These are phyloP conservation scores for Anodontia alba DNA, from an alignment of 2,888 invertebrate genomes.

Conservation along the genomic window DNA sequence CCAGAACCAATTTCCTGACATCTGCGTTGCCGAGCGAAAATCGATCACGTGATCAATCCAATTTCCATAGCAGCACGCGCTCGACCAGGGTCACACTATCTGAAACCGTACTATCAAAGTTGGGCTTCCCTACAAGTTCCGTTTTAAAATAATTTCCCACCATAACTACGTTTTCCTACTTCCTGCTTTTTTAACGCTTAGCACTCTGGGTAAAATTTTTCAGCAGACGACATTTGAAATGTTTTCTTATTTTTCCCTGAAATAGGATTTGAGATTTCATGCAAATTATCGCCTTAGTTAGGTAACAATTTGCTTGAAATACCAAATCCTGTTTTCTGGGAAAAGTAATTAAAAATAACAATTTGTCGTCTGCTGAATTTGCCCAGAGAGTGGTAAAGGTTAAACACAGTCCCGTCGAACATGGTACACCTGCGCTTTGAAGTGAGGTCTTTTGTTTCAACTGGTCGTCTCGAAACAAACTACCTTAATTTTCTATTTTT, in stretches of 20 bases:
- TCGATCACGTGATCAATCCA: constrained; percentile 50
- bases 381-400: too few relatives aligned
- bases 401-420: background rate
- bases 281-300: too few relatives aligned
- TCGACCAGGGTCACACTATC: background rate
- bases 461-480: background rate
- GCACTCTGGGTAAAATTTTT: too few relatives aligned
- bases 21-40: constrained; percentile 51
- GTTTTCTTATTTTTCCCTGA: too few relatives aligned
- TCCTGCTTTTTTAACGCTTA: constrained; percentile 6
- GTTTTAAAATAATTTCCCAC: background rate
- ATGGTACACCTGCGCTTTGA: constrained; percentile 2
- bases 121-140: background rate
- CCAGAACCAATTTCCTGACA: constrained; percentile 54
- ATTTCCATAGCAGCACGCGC: constrained; percentile 59
- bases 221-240: too few relatives aligned
- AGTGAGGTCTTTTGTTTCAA: background rate
- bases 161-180: background rate
- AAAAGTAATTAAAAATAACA: too few relatives aligned
- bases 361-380: too few relatives aligned
- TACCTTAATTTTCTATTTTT: background rate
- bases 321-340: too few relatives aligned
- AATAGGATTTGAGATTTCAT: too few relatives aligned
- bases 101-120: background rate
- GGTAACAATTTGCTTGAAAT: too few relatives aligned